Conservation (phyloP, 2,113 vertebrate species). For the Chamaetylas fuelleborni region DNA sequence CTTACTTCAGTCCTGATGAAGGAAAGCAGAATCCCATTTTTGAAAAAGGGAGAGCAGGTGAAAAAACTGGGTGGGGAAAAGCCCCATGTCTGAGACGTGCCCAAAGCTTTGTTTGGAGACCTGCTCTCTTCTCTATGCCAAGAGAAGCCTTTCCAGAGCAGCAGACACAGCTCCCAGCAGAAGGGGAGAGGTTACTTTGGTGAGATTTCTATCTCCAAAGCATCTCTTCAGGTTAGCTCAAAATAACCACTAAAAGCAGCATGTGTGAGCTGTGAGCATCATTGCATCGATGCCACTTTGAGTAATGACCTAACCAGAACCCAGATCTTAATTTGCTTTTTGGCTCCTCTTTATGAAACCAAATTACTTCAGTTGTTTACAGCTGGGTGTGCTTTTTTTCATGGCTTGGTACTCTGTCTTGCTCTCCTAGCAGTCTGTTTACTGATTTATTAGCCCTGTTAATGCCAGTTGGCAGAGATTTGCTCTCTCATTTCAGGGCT, state of each 20-base stretch:
- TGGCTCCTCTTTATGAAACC: background rate
- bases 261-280: background rate
- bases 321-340: constrained; percentile 1
- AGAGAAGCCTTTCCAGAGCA: background rate
- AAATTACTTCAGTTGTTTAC: constrained; percentile 28
- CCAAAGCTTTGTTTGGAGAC: background rate
- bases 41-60: background rate
- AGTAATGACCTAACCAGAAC: background rate
- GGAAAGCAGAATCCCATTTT: background rate
- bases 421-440: background rate
- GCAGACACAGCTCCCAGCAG: background rate
- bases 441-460: background rate
- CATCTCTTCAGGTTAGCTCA: background rate
- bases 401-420: background rate
- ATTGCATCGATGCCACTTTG: background rate
- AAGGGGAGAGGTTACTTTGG: background rate
- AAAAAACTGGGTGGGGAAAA: background rate
- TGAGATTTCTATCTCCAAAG: constrained; percentile 12
- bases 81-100: background rate
- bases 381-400: background rate
- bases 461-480: constrained; percentile 12
- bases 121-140: rapidly evolving
- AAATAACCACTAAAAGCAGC: background rate
- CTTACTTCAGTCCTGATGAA: background rate
- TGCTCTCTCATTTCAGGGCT: background rate